A percentile compares a stretch with the other conserved stretches of the same genome.
phyloP scores from a whole-genome alignment of 2,113 vertebrate genomes.

The Suricata suricatta region DNA sequence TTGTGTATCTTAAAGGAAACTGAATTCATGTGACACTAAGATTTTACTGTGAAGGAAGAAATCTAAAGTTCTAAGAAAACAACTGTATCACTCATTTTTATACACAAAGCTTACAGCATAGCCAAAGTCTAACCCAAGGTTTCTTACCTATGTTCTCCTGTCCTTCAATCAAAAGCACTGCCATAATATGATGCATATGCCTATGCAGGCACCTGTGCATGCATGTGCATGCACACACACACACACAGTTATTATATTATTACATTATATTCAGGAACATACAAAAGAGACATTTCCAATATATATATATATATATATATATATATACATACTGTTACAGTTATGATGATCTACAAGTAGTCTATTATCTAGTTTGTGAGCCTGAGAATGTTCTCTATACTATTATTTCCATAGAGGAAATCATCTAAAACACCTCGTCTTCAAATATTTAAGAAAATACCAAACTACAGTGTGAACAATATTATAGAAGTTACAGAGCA shows the following conservation, averaged over 20 bases:
- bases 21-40: neutral
- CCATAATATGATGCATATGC: neutral
- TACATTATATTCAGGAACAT: neutral
- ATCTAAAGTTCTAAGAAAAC: constrained; percentile 1
- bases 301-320: neutral
- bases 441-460: neutral
- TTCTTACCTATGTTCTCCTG: neutral
- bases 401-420: neutral
- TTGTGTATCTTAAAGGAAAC: neutral
- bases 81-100: neutral
- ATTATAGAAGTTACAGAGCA: neutral
- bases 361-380: neutral
- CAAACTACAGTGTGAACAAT: neutral
- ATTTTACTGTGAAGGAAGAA: neutral
- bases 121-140: neutral
- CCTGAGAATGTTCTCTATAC: neutral
- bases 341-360: neutral
- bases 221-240: too few relatives aligned
- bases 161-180: neutral
- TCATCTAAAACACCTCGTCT: neutral
- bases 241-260: neutral
- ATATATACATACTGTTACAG: neutral
- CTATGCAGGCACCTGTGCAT: neutral
- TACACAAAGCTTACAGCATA: neutral
- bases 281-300: neutral